Evolutionary conservation across 2,797 vertebrate genomes (phyloP).

Genomic region (Pipistrellus kuhlii): DNA sequence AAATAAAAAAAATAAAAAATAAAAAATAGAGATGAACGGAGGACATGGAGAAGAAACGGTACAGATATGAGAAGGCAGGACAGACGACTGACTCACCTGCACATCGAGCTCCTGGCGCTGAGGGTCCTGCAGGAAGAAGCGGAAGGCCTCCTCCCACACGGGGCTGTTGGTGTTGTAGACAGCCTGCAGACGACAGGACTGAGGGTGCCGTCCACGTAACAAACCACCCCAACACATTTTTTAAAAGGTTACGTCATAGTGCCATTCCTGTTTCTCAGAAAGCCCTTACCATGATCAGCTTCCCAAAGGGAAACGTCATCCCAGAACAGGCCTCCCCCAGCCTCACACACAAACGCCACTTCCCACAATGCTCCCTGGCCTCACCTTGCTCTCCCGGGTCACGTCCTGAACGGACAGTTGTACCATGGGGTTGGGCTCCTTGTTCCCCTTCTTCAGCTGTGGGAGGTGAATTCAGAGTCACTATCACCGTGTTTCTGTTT

Average conservation of each 20-base stretch:
- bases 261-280: background rate
- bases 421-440: slow-evolving; percentile 94
- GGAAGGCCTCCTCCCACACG: slow-evolving; percentile 95
- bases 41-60: background rate
- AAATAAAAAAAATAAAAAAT: too few species aligned
- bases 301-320: background rate
- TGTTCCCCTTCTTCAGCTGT: slow-evolving; percentile 94
- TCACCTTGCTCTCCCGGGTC: slow-evolving; percentile 94
- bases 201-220: too few species aligned
- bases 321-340: background rate
- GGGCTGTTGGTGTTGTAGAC: slow-evolving; percentile 90
- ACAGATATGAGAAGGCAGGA: background rate
- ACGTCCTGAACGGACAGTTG: slow-evolving; percentile 94
- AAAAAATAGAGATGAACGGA: background rate
- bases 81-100: slow-evolving; percentile 84
- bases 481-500: background rate
- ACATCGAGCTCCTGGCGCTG: slow-evolving; percentile 92
- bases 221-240: background rate
- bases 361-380: background rate
- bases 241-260: too few species aligned
- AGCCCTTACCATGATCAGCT: background rate
- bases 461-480: background rate
- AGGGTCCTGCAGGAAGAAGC: slow-evolving; percentile 96
- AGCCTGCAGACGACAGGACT: slow-evolving; percentile 84
- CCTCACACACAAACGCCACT: background rate